These are phyloP conservation scores for Rhinogobius similis DNA, from an alignment of 2,113 vertebrate species.

Conservation along the genomic window DNA sequence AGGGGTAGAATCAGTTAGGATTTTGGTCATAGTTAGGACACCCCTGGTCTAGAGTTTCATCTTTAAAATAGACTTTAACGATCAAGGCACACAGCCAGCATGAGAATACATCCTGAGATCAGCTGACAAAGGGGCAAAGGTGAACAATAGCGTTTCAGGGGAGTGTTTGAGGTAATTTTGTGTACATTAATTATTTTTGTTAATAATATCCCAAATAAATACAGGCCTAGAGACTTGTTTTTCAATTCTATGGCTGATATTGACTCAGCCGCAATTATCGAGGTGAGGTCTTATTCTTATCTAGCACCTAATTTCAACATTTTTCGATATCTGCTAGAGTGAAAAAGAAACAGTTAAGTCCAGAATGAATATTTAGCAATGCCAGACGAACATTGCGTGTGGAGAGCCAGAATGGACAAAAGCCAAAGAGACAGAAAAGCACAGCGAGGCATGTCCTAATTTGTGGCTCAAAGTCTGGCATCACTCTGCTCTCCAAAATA, in stretches of 20 bases:
- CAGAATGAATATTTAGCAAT: slow-evolving; percentile 13
- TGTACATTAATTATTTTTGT: not conserved
- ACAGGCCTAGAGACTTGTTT: not conserved
- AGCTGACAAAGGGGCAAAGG: not conserved
- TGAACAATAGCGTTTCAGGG: not conserved
- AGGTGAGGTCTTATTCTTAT: too few relatives aligned
- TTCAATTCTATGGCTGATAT: not conserved
- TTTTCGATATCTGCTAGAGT: not conserved
- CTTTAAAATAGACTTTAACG: slow-evolving; percentile 1
- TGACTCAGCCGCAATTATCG: not conserved
- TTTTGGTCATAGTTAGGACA: too few relatives aligned
- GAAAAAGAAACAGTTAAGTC: not conserved
- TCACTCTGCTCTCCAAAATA: slow-evolving; percentile 8
- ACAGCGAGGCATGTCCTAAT: slow-evolving; percentile 3
- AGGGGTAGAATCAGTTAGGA: too few relatives aligned
- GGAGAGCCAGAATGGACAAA: slow-evolving; percentile 29
- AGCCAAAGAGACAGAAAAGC: slow-evolving; percentile 30
- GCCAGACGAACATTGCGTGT: slow-evolving; percentile 35
- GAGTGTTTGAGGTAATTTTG: not conserved
- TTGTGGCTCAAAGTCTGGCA: slow-evolving; percentile 20
- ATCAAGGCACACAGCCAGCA: not conserved
- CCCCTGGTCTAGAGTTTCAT: not conserved
- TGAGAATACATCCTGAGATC: not conserved
- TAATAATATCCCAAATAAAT: not conserved
- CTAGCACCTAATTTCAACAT: not conserved